Evolutionary conservation across 2,113 vertebrate genomes (phyloP).

Genomic region (Mohoua ochrocephala): DNA sequence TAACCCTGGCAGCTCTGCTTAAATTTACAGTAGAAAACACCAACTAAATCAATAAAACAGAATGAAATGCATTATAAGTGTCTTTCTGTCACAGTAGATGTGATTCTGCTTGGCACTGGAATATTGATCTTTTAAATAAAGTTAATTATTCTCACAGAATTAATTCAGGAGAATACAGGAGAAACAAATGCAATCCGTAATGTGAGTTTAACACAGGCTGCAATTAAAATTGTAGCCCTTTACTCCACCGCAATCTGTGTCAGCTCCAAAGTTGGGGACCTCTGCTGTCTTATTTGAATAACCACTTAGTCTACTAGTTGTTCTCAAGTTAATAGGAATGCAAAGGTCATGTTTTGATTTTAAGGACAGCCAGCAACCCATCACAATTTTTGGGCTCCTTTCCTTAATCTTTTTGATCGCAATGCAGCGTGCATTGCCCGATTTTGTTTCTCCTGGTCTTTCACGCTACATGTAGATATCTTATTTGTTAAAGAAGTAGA

Average conservation of each 20-base stretch:
- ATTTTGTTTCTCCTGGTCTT: background rate
- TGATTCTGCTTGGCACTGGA: background rate
- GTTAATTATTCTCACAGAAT: background rate
- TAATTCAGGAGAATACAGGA: background rate
- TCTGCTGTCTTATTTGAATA: background rate
- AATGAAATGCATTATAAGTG: background rate
- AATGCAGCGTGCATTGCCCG: background rate
- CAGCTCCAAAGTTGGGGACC: background rate
- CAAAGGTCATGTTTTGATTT: background rate
- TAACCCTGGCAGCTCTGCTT: background rate
- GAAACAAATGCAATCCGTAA: background rate
- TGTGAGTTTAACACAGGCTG: background rate
- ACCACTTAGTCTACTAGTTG: background rate
- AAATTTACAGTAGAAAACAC: slow-evolving; percentile 30
- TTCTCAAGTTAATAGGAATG: background rate
- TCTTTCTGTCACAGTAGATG: background rate
- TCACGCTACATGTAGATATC: background rate
- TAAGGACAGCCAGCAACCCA: background rate
- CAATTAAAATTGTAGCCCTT: background rate
- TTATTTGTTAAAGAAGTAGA: background rate
- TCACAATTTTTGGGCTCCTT: background rate
- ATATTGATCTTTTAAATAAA: background rate
- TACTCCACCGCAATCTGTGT: background rate
- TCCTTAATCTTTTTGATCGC: background rate
- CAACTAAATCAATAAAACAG: background rate